A percentile compares a stretch with the other conserved stretches of the same genome.
phyloP scores from a whole-genome alignment of 2,888 invertebrate species.

The Nomada ferruginata region DNA sequence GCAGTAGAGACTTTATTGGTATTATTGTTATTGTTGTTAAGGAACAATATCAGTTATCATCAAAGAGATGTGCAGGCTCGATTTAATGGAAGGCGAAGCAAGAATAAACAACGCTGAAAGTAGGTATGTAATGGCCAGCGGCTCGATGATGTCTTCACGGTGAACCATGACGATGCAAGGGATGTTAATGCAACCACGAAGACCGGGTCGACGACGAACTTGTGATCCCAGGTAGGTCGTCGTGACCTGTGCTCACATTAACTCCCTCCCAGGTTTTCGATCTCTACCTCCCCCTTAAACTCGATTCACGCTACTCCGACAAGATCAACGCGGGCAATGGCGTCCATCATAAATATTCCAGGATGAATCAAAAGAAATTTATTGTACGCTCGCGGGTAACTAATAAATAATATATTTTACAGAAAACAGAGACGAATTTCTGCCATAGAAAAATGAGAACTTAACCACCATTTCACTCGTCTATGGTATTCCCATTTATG shows the following conservation, averaged over 20 bases:
- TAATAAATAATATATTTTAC: too few species aligned
- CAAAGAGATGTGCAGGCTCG: constrained; percentile 1
- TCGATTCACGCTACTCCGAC: constrained; percentile 49
- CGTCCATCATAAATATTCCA: constrained; percentile 49
- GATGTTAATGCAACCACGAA: constrained; percentile 63
- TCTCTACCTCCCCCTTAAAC: constrained; percentile 28
- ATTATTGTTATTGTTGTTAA: background rate
- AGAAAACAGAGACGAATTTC: too few species aligned
- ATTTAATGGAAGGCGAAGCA: constrained; percentile 49
- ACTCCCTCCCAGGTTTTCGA: constrained; percentile 36
- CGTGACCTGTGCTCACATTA: constrained; percentile 60
- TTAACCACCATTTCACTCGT: too few species aligned
- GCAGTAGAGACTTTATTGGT: too few species aligned
- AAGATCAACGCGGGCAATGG: constrained; percentile 47
- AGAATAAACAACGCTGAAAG: constrained; percentile 61
- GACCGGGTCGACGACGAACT: constrained; percentile 51
- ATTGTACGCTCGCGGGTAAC: background rate
- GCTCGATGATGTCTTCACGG: constrained; percentile 64
- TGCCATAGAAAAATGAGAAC: too few species aligned
- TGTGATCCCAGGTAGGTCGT: constrained; percentile 48
- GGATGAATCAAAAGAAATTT: background rate
- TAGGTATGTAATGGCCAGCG: constrained; percentile 58
- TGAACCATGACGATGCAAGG: constrained; percentile 42
- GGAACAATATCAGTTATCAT: constrained; percentile 2
- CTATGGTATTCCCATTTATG: too few species aligned